phyloP scores from a whole-genome alignment of 2,888 invertebrate species.

The Masnerella sp. region DNA sequence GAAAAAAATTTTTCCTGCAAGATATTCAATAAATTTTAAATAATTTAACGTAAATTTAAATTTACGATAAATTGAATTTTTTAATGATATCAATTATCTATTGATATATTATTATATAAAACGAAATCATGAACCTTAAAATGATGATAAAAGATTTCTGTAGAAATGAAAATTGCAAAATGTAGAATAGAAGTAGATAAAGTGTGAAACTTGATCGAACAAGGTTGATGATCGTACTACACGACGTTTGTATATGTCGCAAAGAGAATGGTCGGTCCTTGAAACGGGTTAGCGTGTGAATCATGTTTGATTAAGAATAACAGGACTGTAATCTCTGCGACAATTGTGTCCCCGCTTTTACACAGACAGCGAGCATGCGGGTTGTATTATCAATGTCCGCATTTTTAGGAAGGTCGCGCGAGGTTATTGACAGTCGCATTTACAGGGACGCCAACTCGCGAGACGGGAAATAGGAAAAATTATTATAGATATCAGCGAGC shows the following conservation, averaged over 20 bases:
- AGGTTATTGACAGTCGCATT: constrained; percentile 62
- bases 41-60: too few relatives aligned
- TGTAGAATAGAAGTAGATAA: constrained; percentile 16
- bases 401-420: constrained; percentile 66
- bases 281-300: constrained; percentile 30
- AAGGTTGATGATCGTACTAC: constrained; percentile 46
- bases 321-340: constrained; percentile 35
- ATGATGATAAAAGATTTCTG: constrained; percentile 13
- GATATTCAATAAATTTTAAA: too few relatives aligned
- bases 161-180: neutral
- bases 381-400: constrained; percentile 62
- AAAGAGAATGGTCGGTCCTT: constrained; percentile 39
- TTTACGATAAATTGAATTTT: too few relatives aligned
- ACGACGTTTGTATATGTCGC: constrained; percentile 27
- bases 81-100: too few relatives aligned
- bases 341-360: constrained; percentile 32
- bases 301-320: constrained; percentile 40
- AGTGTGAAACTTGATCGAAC: constrained; percentile 9
- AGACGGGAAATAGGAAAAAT: constrained; percentile 13
- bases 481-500: constrained; percentile 1
- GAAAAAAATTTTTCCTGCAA: too few relatives aligned
- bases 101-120: too few relatives aligned
- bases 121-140: too few relatives aligned
- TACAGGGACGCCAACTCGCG: constrained; percentile 19
- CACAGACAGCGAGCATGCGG: constrained; percentile 65